Evolutionary conservation across 2,113 vertebrate species (phyloP).

Genomic region (Callorhinus ursinus): DNA sequence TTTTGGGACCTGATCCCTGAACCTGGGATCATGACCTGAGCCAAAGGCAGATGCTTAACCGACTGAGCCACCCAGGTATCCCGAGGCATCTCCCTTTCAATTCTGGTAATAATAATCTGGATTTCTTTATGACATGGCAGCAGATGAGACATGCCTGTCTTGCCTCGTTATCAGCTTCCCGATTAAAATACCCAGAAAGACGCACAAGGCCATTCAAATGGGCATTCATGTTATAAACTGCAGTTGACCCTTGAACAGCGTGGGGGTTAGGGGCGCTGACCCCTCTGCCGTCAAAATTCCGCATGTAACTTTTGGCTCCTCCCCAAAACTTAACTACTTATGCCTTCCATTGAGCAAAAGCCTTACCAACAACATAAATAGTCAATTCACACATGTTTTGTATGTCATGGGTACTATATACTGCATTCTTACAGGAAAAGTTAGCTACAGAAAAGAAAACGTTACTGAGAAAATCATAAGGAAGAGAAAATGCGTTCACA

Average conservation of each 20-base stretch:
- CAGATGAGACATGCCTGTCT: neutral
- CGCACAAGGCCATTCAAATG: neutral
- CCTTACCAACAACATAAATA: neutral
- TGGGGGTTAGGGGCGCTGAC: neutral
- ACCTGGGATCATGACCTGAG: no score
- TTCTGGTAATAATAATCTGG: neutral
- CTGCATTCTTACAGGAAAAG: neutral
- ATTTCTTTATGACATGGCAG: neutral
- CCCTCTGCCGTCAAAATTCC: neutral
- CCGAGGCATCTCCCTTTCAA: neutral
- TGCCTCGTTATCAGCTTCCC: neutral
- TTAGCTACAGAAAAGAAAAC: neutral
- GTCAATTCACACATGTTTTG: neutral
- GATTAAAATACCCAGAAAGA: neutral
- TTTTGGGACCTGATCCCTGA: no score
- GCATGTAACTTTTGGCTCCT: neutral
- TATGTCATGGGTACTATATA: neutral
- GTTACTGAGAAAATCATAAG: neutral
- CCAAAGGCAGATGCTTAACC: no score
- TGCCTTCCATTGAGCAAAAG: neutral
- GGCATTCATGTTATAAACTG: neutral
- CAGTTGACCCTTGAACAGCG: neutral
- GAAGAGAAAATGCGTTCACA: neutral
- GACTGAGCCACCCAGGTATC: no score
- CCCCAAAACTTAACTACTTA: neutral